Evolutionary conservation across 2,888 invertebrate genomes (phyloP).

Genomic region (Cataglyphis cursor): DNA sequence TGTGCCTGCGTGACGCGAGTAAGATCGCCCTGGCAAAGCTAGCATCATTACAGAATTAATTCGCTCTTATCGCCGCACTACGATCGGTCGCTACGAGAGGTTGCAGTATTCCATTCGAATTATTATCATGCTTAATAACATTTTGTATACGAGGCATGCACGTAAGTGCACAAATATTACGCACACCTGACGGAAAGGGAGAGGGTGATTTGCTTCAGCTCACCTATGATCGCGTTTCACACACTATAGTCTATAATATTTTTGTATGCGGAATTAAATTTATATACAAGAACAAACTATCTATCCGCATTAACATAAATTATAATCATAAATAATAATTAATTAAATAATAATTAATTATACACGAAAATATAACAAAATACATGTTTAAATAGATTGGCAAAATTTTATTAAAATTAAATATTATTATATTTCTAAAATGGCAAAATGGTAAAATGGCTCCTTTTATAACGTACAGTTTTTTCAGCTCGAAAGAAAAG

Average conservation of each 20-base stretch:
- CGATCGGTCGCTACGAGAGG: conserved; percentile 40
- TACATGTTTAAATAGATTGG: neutral
- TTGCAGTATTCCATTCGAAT: conserved; percentile 50
- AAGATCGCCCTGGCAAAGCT: conserved; percentile 36
- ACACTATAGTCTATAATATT: neutral
- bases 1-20: conserved; percentile 44
- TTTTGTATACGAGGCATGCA: conserved; percentile 26
- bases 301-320: neutral
- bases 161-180: conserved; percentile 49
- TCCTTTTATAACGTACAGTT: neutral
- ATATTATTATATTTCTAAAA: neutral
- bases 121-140: conserved; percentile 55
- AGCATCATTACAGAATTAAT: conserved; percentile 51
- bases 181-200: neutral
- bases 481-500: neutral
- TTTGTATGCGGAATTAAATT: conserved; percentile 4
- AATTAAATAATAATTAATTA: conserved; percentile 23
- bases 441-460: neutral
- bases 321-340: too few species aligned
- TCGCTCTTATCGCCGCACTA: conserved; percentile 41
- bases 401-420: neutral
- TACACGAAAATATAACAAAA: neutral
- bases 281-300: neutral
- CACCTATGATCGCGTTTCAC: conserved; percentile 1
- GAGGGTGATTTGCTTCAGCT: neutral